Percentiles rank a stretch among this genome's conserved stretches.
These are phyloP conservation scores for Amphipyra tragopoginis DNA, from an alignment of 2,888 invertebrate genomes.

Conservation along the genomic window DNA sequence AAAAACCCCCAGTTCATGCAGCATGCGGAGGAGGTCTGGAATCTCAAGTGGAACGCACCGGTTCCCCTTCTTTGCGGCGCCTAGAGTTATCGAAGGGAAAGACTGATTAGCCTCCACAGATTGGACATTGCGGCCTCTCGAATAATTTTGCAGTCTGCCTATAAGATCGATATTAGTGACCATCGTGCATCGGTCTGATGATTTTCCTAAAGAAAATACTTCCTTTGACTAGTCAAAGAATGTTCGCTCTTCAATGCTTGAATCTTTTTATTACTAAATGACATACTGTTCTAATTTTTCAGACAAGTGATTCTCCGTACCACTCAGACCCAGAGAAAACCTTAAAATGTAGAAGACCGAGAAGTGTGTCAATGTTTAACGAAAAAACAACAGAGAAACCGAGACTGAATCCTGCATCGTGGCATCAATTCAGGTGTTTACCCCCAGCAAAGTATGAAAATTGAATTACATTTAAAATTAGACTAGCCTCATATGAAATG, in stretches of 20 bases:
- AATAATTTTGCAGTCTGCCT: too few relatives aligned
- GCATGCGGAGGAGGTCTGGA: too few relatives aligned
- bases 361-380: slow-evolving; percentile 86
- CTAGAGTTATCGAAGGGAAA: too few relatives aligned
- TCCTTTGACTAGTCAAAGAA: not conserved
- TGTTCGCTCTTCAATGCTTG: not conserved
- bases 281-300: slow-evolving; percentile 36
- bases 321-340: slow-evolving; percentile 83
- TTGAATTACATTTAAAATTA: slow-evolving; percentile 3
- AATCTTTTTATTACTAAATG: not conserved
- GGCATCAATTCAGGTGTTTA: slow-evolving; percentile 86
- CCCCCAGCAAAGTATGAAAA: slow-evolving; percentile 83
- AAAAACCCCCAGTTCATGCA: too few relatives aligned
- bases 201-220: too few relatives aligned
- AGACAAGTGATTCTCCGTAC: slow-evolving; percentile 87
- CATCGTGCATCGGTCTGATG: too few relatives aligned
- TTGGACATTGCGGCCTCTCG: too few relatives aligned
- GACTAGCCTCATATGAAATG: too few relatives aligned
- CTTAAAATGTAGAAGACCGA: slow-evolving; percentile 77
- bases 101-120: too few relatives aligned
- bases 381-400: slow-evolving; percentile 80
- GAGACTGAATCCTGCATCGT: slow-evolving; percentile 84
- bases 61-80: too few relatives aligned
- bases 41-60: too few relatives aligned
- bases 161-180: too few relatives aligned